phyloP scores from a whole-genome alignment of 1,140 invertebrate genomes.

The Rhyacophila brunnea region DNA sequence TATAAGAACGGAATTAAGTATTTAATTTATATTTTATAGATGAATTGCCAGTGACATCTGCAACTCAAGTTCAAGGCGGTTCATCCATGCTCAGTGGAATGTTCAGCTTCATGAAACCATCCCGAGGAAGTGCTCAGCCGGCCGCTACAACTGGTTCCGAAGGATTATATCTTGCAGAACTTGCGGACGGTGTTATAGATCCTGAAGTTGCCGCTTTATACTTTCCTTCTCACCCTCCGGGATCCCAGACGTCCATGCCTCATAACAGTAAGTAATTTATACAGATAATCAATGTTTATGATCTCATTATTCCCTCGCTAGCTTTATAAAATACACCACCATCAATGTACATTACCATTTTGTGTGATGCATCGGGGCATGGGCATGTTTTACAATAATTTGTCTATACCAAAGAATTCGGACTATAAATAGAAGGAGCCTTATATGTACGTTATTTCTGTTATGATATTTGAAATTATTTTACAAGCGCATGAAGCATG shows the following conservation, averaged over 20 bases:
- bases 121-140: conserved; percentile 62
- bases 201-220: conserved; percentile 88
- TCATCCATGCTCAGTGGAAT: conserved; percentile 82
- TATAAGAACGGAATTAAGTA: no score
- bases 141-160: conserved; percentile 56
- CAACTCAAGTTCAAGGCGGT: conserved; percentile 58
- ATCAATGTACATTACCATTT: no score
- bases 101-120: conserved; percentile 89
- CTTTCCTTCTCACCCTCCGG: conserved; percentile 62
- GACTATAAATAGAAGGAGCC: no score
- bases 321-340: no score
- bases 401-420: no score
- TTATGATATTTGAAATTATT: no score
- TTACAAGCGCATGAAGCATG: no score
- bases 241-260: not conserved
- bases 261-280: conserved; percentile 11
- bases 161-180: conserved; percentile 91
- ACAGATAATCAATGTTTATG: no score
- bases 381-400: no score
- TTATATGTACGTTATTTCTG: no score
- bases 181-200: conserved; percentile 85
- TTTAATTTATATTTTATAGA: conserved; percentile 2
- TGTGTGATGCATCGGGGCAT: no score
- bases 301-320: no score
- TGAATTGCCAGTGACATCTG: conserved; percentile 35